Evolutionary conservation across 2,113 vertebrate species (phyloP).

Genomic region (Dipodomys stephensi): DNA sequence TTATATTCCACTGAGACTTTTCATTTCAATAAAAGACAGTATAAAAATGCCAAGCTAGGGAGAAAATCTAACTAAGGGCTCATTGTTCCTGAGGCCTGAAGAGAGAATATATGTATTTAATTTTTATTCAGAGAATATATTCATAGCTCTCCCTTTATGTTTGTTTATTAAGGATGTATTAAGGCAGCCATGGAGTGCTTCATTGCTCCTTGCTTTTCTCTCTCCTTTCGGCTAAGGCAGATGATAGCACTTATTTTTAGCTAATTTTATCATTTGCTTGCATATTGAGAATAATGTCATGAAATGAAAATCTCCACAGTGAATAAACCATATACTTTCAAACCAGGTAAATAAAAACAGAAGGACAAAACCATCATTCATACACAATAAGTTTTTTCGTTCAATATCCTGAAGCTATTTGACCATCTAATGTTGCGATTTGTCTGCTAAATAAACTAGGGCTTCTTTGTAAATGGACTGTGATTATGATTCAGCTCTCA

Average conservation of each 20-base stretch:
- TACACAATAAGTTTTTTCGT: slow-evolving; percentile 36
- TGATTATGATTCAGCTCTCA: neutral
- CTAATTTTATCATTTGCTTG: slow-evolving; percentile 71
- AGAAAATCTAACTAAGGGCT: slow-evolving; percentile 45
- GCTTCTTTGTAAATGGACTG: slow-evolving; percentile 38
- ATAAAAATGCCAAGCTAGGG: slow-evolving; percentile 20
- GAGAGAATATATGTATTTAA: slow-evolving; percentile 46
- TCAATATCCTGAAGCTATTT: slow-evolving; percentile 51
- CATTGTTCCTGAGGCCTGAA: slow-evolving; percentile 9
- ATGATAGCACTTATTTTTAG: slow-evolving; percentile 71
- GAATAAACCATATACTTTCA: slow-evolving; percentile 55
- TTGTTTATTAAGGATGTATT: neutral
- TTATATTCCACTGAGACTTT: slow-evolving; percentile 43
- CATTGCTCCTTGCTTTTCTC: slow-evolving; percentile 46
- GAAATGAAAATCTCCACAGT: slow-evolving; percentile 65
- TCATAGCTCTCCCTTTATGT: neutral
- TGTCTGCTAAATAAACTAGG: slow-evolving; percentile 38
- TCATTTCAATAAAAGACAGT: slow-evolving; percentile 36
- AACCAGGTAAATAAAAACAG: slow-evolving; percentile 66
- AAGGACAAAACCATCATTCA: slow-evolving; percentile 59
- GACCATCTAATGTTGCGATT: slow-evolving; percentile 48
- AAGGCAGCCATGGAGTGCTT: neutral
- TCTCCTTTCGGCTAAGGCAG: slow-evolving; percentile 50
- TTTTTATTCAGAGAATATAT: slow-evolving; percentile 8
- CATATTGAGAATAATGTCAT: slow-evolving; percentile 51